Percentiles rank a stretch among this genome's conserved stretches.
Evolutionary conservation across 1,140 invertebrate species (phyloP).

Genomic region (Proales similis): DNA sequence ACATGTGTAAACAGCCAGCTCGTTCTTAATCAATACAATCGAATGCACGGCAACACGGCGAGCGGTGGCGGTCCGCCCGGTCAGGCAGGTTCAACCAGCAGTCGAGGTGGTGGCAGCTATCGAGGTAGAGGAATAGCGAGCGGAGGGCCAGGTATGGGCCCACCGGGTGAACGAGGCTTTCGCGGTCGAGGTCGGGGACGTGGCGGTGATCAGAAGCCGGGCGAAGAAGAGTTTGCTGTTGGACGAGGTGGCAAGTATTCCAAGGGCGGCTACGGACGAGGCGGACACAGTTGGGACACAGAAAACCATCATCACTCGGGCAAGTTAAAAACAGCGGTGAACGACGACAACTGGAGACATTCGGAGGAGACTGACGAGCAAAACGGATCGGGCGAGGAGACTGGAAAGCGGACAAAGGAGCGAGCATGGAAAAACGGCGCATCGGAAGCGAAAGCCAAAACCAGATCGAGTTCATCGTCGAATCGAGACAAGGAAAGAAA

Average conservation of each 20-base stretch:
- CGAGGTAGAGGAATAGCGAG: neutral
- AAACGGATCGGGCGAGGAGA: neutral
- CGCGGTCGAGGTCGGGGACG: slow-evolving; percentile 12
- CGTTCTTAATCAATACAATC: slow-evolving; percentile 3
- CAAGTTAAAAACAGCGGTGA: too few species aligned
- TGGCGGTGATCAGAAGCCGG: slow-evolving; percentile 17
- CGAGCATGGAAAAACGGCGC: too few species aligned
- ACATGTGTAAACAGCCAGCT: slow-evolving; percentile 29
- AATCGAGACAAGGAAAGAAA: neutral
- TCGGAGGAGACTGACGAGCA: neutral
- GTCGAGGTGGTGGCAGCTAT: neutral
- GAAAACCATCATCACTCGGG: slow-evolving; percentile 19
- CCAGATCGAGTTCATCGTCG: neutral
- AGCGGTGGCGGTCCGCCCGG: too few species aligned
- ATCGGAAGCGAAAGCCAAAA: too few species aligned
- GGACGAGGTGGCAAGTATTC: too few species aligned
- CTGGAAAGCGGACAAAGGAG: too few species aligned
- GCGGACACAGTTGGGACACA: slow-evolving; percentile 17
- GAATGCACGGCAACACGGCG: neutral
- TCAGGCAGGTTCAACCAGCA: neutral
- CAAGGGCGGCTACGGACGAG: slow-evolving; percentile 28
- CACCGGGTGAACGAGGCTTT: neutral
- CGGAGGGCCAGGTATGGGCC: neutral
- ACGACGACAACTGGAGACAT: slow-evolving; percentile 31
- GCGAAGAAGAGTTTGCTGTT: too few species aligned